A percentile compares a stretch with the other conserved stretches of the same genome.
phyloP scores from a whole-genome alignment of 2,888 invertebrate species.

The Ophioninae sp. region DNA sequence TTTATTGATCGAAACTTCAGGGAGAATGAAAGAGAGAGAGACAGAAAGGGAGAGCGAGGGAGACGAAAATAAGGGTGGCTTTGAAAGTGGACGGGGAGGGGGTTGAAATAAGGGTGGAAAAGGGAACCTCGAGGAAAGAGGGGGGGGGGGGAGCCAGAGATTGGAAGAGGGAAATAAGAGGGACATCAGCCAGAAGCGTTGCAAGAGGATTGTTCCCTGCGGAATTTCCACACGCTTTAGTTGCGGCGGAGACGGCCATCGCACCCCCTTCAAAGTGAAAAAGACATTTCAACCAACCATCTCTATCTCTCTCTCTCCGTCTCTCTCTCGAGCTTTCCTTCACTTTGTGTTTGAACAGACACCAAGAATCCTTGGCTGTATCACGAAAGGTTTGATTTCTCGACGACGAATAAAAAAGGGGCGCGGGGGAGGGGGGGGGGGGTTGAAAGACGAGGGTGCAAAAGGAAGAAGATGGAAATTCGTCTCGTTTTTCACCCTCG shows the following conservation, averaged over 20 bases:
- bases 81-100: conserved; percentile 13
- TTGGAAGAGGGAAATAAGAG: conserved; percentile 15
- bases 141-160: neutral
- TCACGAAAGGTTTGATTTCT: conserved; percentile 63
- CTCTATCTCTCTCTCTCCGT: conserved; percentile 31
- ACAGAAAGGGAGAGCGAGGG: conserved; percentile 2
- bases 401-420: conserved; percentile 7
- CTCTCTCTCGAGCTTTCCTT: neutral
- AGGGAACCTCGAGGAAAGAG: neutral
- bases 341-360: conserved; percentile 16
- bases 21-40: conserved; percentile 1
- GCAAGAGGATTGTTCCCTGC: conserved; percentile 63
- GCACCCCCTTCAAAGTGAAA: conserved; percentile 46
- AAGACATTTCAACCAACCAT: conserved; percentile 45
- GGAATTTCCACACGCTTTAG: conserved; percentile 62
- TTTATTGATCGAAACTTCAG: conserved; percentile 54
- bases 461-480: neutral
- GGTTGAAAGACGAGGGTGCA: conserved; percentile 5
- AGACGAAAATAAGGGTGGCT: neutral
- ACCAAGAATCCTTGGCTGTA: conserved; percentile 48
- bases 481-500: conserved; percentile 1
- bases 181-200: conserved; percentile 40
- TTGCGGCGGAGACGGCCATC: conserved; percentile 41
- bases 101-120: conserved; percentile 3
- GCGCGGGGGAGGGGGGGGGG: too few species aligned